Base-by-base conservation (phyloP, 2,888 invertebrate genomes). In the Drosophila pseudotalamancana region DNA sequence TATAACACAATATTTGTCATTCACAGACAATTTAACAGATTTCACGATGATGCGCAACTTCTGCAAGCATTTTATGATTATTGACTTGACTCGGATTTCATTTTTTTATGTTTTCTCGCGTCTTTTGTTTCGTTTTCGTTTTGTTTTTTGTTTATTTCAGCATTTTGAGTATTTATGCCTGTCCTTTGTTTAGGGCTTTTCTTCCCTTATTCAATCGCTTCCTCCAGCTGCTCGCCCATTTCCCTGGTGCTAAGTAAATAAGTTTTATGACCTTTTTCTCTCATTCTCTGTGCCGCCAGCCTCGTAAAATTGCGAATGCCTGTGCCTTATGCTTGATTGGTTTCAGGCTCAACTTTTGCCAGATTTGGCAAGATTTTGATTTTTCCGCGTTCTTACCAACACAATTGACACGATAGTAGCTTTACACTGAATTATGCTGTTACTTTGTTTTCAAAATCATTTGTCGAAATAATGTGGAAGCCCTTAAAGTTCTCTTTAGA, bases 1-100 rank as follows among this genome's bases (percentile, higher is more conserved):
- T 87, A 82, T 78, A 73, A 73, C 85, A 87, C 87, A 73, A 85
- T 85, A 83, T 83, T 87, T 83, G 82, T 83, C 82, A 85, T 87
- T 83, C 77, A 82, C 87, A 77, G 83, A 71, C 85, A 76, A 87
- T 83, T 83, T 82, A 87, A 81, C 82, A 85, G 82, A 78, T 74
- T 84, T 56, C 34, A 35, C 34, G 46, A 74, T 51, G 64, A 74
- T 64, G 51, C 70, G 46, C 39, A 57, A 43, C 75, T 51, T 27
- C 57, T 12, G 19, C 25, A 31, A 32, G 25, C 60, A 50, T 81
- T 75, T 83, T 85, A 87, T 87, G 87, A 85, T 73, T 87, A 83
- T 83, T 87, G 86, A 79, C 77, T 71, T 60, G 65, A 70, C 59
- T 70, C 56, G 56, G 56, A 53, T 32, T 11, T 32, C 14, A 25